Percentiles rank a stretch among this genome's conserved stretches.
phyloP scores from a whole-genome alignment of 2,888 invertebrate genomes.

The Melanotus villosus region DNA sequence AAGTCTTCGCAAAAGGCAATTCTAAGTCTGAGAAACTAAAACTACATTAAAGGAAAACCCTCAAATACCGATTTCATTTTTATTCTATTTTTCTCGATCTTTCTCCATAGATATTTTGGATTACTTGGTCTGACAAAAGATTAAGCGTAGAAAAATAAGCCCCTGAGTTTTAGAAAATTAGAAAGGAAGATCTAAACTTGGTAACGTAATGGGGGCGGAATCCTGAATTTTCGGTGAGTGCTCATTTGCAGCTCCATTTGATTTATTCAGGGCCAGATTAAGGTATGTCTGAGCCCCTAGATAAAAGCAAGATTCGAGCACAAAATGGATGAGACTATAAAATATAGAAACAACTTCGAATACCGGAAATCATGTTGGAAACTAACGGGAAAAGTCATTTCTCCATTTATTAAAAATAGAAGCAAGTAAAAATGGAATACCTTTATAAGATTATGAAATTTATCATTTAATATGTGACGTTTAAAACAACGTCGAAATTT shows the following conservation, averaged over 20 bases:
- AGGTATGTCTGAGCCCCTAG: constrained; percentile 7
- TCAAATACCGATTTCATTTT: not conserved
- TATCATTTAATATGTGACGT: too few relatives aligned
- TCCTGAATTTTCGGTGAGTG: constrained; percentile 1
- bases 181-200: not conserved
- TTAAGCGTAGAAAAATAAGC: not conserved
- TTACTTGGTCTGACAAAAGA: not conserved
- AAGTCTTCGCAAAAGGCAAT: not conserved
- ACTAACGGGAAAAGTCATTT: too few relatives aligned
- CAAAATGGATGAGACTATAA: not conserved
- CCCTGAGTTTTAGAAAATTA: too few relatives aligned
- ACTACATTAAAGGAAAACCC: constrained; percentile 6
- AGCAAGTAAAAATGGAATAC: too few relatives aligned
- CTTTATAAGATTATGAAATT: too few relatives aligned
- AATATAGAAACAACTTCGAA: constrained; percentile 6
- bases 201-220: not conserved
- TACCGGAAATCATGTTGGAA: constrained; percentile 11
- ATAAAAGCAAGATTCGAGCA: not conserved
- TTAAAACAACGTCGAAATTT: too few relatives aligned
- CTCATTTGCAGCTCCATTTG: constrained; percentile 12
- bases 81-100: not conserved
- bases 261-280: constrained; percentile 10
- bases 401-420: too few relatives aligned
- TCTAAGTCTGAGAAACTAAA: constrained; percentile 1
- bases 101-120: not conserved